Evolutionary conservation across 2,797 vertebrate species (phyloP).

Genomic region (Lithobates sylvaticus): DNA sequence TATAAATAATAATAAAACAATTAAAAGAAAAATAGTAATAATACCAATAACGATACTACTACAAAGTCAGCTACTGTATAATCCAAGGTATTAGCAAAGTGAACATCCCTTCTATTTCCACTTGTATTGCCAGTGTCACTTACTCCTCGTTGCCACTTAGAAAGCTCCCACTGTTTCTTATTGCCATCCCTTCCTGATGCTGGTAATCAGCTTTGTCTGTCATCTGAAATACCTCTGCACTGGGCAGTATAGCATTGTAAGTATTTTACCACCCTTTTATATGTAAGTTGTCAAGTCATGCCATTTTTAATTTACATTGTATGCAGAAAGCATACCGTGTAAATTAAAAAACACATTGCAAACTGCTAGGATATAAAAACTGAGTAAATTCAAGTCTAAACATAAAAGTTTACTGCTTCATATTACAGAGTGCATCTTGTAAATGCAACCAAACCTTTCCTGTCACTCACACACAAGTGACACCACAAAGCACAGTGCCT

Average conservation of each 20-base stretch:
- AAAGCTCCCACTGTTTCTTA: background rate
- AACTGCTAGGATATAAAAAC: background rate
- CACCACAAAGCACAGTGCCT: slow-evolving; percentile 24
- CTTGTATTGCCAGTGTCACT: too few relatives aligned
- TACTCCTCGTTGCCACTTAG: too few relatives aligned
- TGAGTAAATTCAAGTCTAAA: background rate
- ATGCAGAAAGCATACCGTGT: background rate
- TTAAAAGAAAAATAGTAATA: too few relatives aligned
- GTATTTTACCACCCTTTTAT: background rate
- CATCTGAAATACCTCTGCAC: background rate
- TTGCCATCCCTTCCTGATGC: too few relatives aligned
- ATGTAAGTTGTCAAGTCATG: background rate
- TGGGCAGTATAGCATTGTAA: background rate
- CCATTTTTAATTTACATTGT: background rate
- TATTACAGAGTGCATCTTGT: slow-evolving; percentile 22
- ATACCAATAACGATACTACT: too few relatives aligned
- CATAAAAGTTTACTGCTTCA: slow-evolving; percentile 13
- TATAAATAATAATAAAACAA: too few relatives aligned
- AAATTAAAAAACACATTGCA: background rate
- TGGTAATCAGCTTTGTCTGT: background rate
- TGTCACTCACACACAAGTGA: slow-evolving; percentile 35
- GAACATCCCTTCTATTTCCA: too few relatives aligned
- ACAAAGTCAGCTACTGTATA: too few relatives aligned
- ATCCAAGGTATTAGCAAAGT: too few relatives aligned
- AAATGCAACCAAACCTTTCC: slow-evolving; percentile 35